phyloP scores from a whole-genome alignment of 2,888 invertebrate species.

The Liodrosophila aerea region DNA sequence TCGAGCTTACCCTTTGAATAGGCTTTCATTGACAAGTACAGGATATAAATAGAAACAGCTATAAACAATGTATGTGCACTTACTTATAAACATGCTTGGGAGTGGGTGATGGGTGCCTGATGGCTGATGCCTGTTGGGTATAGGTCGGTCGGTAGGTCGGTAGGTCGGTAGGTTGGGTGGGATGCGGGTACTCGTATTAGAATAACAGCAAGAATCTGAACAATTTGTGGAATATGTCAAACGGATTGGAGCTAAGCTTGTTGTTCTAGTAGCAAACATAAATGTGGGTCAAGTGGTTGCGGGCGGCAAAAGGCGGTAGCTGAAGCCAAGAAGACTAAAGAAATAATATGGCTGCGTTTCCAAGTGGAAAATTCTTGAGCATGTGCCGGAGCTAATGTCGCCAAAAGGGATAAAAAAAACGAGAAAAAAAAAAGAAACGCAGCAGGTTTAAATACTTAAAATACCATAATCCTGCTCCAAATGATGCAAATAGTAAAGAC shows the following conservation, averaged over 20 bases:
- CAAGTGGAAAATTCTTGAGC: not conserved
- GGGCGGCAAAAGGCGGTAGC: not conserved
- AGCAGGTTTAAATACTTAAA: constrained; percentile 1
- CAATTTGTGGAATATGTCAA: constrained; percentile 46
- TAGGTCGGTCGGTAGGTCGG: not conserved
- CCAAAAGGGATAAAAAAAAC: not conserved
- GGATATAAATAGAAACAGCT: not conserved
- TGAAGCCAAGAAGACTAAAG: not conserved
- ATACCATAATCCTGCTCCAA: constrained; percentile 4
- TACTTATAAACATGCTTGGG: too few relatives aligned
- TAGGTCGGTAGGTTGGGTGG: not conserved
- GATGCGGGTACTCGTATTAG: constrained; percentile 8
- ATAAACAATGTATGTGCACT: constrained; percentile 1
- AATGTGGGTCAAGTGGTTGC: constrained; percentile 7
- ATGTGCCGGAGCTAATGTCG: constrained; percentile 4
- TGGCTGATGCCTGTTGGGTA: not conserved
- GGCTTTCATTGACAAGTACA: too few relatives aligned
- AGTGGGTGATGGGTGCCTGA: not conserved
- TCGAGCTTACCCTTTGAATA: too few relatives aligned
- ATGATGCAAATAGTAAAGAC: too few relatives aligned
- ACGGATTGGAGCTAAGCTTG: constrained; percentile 21
- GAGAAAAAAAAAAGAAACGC: too few relatives aligned
- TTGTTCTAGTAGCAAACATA: not conserved
- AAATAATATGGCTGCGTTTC: constrained; percentile 1
- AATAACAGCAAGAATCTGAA: constrained; percentile 28